Base-by-base conservation (phyloP, 2,888 invertebrate species). In the Palloptera scutellata region DNA sequence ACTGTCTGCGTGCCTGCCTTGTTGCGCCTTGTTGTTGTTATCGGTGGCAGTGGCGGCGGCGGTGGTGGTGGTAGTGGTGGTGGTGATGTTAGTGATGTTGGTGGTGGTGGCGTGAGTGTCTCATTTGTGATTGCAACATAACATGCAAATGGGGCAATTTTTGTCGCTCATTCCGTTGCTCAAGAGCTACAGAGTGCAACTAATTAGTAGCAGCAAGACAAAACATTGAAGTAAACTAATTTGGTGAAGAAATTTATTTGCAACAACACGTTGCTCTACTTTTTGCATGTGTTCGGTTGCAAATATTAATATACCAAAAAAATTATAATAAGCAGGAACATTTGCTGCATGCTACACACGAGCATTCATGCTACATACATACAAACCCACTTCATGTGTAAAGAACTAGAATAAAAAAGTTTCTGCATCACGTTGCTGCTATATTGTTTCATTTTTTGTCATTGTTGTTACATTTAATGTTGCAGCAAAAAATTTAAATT, bases 51-150 rank as follows among this genome's bases (percentile, higher is more conserved):
- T 15, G 73, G 73, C 71, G 73, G 72, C 67, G 53, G 61, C 67
- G 66, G 67, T 61, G 68, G 67, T 72, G 75, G 75, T 75, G 72
- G 72, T 76, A 78, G 74, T 72, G 72, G 70, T 71, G 66, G 61
- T 74, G 67, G 61, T 68, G 69, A 48, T 67, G 58, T 59, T 67
- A 66, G 61, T 64, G 69, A 64, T 68, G 71, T 66, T 71, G 54
- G 58, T 64, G 68, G 65, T 72, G 68, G 68, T 70, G 66, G 68
- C 66, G 71, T 69, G 71, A 68, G 70, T 71, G 71, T 65, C 68
- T 68, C 68, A 71, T 48, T 71, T 67, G 59, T 65, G 67, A 55
- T 59, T 60, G 60, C 64, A 60, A 13, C 61, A 40, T 61, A 52
- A 12, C 51, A 30, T 13, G 6, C 13, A 41, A 42, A 19, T 53